Evolutionary conservation across 2,797 vertebrate genomes (phyloP), one percentile per base, ranked within the genome.

Genomic region (Clarias laeviceps): DNA sequence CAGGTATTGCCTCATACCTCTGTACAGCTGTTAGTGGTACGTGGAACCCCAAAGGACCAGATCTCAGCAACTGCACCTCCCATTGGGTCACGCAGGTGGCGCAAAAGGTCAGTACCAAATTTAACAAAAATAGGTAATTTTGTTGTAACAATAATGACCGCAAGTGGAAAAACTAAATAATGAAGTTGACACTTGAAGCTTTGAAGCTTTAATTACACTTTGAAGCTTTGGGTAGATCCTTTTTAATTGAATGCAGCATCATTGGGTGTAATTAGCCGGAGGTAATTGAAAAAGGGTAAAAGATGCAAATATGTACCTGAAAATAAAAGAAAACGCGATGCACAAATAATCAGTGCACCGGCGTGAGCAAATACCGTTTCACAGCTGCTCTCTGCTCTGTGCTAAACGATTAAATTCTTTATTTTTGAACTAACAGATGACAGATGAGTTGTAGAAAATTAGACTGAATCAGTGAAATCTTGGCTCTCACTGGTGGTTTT

Each of bases 51-150:
- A 97, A 95, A 91, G 98, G 97, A 45, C 98, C 98, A 0, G 97
- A 99, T 94, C 97, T 99, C 91, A 99, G 98, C 95, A 99, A 99
- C 95, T 99, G 97, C 91, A 99, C 98, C 82, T 98, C 97, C 90
- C 98, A 99, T 93, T 99, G 97, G 97, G 98, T 99, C 90, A 97
- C 97, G 92, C 97, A 99, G 93, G 96, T 99, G 94, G 97, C 98
- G 89, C 98, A 98, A 94, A 99, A 99, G 97, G 98, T 99, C 94
- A 93, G 94, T 66, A 34, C 12, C 0, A 17, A 4, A 73, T n/a
- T 7, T 0, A 18, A 15, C 45, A 29, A 59, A 78, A 15, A 18
- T 27, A 56, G 17, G 1, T 4, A 29, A 18, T 74, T 74, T 54
- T 54, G 15, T 74, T 74, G 14, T 29, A 17, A 77, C 18, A 59